phyloP scores from a whole-genome alignment of 2,797 vertebrate genomes.

The Discoglossus pictus region DNA sequence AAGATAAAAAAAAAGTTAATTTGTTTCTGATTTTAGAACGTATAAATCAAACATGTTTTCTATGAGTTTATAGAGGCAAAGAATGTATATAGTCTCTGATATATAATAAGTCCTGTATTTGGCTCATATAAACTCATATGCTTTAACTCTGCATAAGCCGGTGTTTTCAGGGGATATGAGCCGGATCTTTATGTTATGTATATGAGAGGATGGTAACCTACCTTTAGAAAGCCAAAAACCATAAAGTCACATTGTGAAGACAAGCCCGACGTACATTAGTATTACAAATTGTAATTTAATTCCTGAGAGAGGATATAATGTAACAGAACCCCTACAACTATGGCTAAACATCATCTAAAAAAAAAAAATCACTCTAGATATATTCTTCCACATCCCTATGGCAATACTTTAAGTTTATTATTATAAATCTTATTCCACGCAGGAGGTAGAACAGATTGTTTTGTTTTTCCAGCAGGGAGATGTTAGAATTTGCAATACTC shows the following conservation, averaged over 20 bases:
- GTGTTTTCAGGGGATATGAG: neutral
- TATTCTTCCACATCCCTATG: too few species aligned
- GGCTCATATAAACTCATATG: neutral
- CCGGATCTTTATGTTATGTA: neutral
- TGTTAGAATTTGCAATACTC: too few species aligned
- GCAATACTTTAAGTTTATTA: too few species aligned
- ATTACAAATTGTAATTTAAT: too few species aligned
- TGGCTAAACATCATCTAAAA: too few species aligned
- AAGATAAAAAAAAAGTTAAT: slow-evolving; percentile 46
- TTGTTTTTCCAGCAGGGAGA: too few species aligned
- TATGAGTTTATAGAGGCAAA: slow-evolving; percentile 22
- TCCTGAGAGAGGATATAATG: too few species aligned
- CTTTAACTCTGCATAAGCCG: neutral
- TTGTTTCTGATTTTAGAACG: slow-evolving; percentile 47
- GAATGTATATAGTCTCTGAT: slow-evolving; percentile 28
- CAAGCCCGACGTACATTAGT: too few species aligned
- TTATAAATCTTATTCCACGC: too few species aligned
- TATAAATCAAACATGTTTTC: slow-evolving; percentile 42
- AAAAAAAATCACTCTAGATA: too few species aligned
- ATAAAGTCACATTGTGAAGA: neutral
- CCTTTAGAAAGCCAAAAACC: slow-evolving; percentile 11
- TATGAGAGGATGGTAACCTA: neutral
- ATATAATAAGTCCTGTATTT: slow-evolving; percentile 26
- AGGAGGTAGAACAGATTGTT: too few species aligned
- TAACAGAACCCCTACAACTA: too few species aligned